A percentile compares a stretch with the other conserved stretches of the same genome.
Conservation (phyloP, 2,113 vertebrate species). For the Cochlearius cochlearius region DNA sequence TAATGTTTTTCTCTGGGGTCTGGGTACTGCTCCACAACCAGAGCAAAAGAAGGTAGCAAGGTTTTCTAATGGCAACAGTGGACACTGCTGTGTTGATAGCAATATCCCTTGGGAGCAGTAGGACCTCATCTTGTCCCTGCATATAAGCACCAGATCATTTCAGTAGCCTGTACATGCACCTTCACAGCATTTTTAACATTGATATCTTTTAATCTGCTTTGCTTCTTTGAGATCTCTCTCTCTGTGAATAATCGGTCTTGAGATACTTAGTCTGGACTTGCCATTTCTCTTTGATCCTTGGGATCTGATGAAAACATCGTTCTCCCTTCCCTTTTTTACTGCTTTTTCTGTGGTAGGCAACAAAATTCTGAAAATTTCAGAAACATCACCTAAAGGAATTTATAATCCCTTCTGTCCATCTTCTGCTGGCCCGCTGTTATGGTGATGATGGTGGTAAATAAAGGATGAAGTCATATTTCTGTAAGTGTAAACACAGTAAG, state of each 20-base stretch:
- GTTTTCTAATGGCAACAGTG: background rate
- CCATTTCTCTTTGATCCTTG: background rate
- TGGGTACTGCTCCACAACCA: background rate
- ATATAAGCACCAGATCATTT: background rate
- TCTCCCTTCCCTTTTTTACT: background rate
- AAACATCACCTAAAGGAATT: background rate
- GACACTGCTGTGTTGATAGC: background rate
- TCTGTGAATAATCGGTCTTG: background rate
- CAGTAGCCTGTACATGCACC: background rate
- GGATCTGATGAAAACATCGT: background rate
- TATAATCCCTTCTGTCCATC: background rate
- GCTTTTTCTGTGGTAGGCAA: background rate
- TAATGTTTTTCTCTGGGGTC: background rate
- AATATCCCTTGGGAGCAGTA: background rate
- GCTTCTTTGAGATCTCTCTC: background rate
- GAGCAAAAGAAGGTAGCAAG: background rate
- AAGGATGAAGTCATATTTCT: background rate
- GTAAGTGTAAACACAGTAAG: background rate
- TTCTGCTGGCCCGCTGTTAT: background rate
- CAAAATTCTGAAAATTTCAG: background rate
- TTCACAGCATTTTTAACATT: background rate
- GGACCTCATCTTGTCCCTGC: background rate
- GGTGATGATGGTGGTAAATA: background rate
- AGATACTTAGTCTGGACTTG: background rate
- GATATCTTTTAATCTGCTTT: background rate